Evolutionary conservation across 2,888 invertebrate species (phyloP).

Genomic region (Nemotelus pantherinus): DNA sequence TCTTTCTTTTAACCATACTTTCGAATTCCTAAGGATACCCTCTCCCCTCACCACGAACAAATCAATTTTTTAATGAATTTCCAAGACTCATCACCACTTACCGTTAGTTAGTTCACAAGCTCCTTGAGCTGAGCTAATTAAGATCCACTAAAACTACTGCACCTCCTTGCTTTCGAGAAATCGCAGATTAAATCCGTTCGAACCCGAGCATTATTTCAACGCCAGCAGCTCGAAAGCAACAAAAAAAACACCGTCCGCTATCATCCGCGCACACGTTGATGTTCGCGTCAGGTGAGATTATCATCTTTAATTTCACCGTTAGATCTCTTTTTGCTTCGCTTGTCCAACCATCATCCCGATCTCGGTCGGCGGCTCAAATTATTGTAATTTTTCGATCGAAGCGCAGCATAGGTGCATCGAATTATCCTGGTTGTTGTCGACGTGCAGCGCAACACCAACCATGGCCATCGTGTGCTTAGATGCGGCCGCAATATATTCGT

Average conservation of each 20-base stretch:
- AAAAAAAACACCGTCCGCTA: constrained; percentile 35
- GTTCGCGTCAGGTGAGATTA: constrained; percentile 46
- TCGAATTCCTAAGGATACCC: too few species aligned
- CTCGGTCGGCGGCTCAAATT: constrained; percentile 38
- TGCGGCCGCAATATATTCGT: constrained; percentile 17
- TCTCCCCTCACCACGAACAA: too few species aligned
- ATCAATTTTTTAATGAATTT: too few species aligned
- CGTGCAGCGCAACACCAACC: not conserved
- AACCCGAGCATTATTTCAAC: not conserved
- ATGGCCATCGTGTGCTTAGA: constrained; percentile 6
- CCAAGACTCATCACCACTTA: too few species aligned
- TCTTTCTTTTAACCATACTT: too few species aligned
- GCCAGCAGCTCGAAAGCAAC: not conserved
- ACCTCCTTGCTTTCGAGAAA: constrained; percentile 8
- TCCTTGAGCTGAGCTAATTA: too few species aligned
- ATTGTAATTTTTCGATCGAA: constrained; percentile 47
- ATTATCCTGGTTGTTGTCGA: constrained; percentile 33
- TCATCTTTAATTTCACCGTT: constrained; percentile 50
- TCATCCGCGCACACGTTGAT: constrained; percentile 36
- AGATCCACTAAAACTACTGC: too few species aligned
- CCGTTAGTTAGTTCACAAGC: too few species aligned
- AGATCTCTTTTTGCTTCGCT: constrained; percentile 36
- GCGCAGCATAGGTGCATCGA: constrained; percentile 39
- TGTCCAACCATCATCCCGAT: constrained; percentile 24
- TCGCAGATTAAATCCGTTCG: not conserved